Base-by-base conservation (phyloP, 1,140 invertebrate species). In the Drosophila azteca region DNA sequence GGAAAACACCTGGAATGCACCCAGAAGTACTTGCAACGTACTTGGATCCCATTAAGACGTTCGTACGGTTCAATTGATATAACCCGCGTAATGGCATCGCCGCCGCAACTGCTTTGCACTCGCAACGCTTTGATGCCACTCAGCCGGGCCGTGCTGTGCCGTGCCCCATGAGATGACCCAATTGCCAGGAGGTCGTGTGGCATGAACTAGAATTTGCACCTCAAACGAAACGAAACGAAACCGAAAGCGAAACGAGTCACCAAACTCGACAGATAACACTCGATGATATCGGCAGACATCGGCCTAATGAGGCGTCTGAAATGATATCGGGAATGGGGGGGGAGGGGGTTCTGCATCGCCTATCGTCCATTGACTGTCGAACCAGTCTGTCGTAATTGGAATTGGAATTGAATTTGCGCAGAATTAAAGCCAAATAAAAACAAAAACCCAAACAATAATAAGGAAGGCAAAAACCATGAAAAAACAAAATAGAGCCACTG, bases 1-100 rank as follows among this genome's bases (percentile, higher is more conserved):
- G 48, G 9, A 48, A 58, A 69, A 58, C 67, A 70, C 65, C 52
- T 70, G 65, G 24, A 15, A 24, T 50, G 58, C 44, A 20, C 64
- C 59, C 15, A 45, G 5, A 39, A 39, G 31, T 9, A 51, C n/a
- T 31, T 13, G 15, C 35, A 13, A 13, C 11, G 11, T 4, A 29
- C 41, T 66, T 48, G 29, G 48, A 15, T 29, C 17, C 49, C 63
- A 8, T 15, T 52, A 17, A 45, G 50, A 39, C 11, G 11, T 39
- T 13, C 11, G 3, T 39, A 11, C 11, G 35, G 35, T 39, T 39
- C 35, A 39, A 39, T 39, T 39, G 35, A 39, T 39, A 4, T 39
- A 39, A 39, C 15, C 26, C 50, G 13, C 26, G 29, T 9, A 54
- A 17, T 2, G 29, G 7, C 7, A 7, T 7, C 29, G 8, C 8